A percentile compares a stretch with the other conserved stretches of the same genome.
Evolutionary conservation across 2,888 invertebrate species (phyloP).

Genomic region (Merodon equestris): DNA sequence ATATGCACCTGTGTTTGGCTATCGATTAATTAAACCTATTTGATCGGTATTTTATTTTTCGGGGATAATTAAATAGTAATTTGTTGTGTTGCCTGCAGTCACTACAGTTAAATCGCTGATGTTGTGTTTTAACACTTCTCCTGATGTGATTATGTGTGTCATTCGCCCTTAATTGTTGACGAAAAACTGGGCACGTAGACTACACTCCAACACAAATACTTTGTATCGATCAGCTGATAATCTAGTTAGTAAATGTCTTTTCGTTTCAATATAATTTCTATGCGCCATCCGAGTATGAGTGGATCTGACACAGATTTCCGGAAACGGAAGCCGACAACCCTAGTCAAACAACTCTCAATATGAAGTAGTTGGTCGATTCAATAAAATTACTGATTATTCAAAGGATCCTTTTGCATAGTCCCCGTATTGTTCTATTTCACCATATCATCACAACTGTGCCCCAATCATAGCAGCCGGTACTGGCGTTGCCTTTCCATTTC

Average conservation of each 20-base stretch:
- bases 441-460: neutral
- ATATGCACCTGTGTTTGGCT: slow-evolving; percentile 25
- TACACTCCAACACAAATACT: slow-evolving; percentile 21
- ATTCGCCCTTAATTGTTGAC: too few species aligned
- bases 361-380: slow-evolving; percentile 62
- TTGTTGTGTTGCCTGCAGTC: slow-evolving; percentile 20
- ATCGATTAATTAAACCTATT: slow-evolving; percentile 50
- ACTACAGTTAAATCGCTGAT: too few species aligned
- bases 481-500: slow-evolving; percentile 21
- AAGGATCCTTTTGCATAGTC: slow-evolving; percentile 56
- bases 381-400: slow-evolving; percentile 69
- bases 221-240: neutral
- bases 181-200: too few species aligned
- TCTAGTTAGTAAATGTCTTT: neutral
- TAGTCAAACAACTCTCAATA: slow-evolving; percentile 32
- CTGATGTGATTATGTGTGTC: too few species aligned
- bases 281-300: neutral
- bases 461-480: slow-evolving; percentile 5
- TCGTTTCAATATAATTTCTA: slow-evolving; percentile 11
- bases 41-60: slow-evolving; percentile 32
- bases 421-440: slow-evolving; percentile 38
- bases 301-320: neutral
- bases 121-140: neutral
- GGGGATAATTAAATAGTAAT: slow-evolving; percentile 50
- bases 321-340: slow-evolving; percentile 4